Percentiles rank a stretch among this genome's conserved stretches.
Conservation (phyloP, 2,888 invertebrate species). For the Neoscelio sp. region DNA sequence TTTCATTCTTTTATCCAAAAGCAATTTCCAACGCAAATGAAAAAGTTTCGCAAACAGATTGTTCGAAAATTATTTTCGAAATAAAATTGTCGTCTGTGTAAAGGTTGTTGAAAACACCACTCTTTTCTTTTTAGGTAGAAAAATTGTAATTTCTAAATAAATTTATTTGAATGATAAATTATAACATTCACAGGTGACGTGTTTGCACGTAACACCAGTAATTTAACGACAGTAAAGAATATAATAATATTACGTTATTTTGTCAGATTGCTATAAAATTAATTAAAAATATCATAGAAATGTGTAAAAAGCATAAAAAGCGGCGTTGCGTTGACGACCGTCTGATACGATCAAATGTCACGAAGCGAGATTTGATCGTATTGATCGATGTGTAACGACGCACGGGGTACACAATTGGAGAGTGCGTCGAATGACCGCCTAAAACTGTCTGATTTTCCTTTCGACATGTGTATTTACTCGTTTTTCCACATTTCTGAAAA, state of each 20-base stretch:
- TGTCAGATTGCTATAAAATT: slow-evolving; percentile 50
- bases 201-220: slow-evolving; percentile 13
- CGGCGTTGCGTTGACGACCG: slow-evolving; percentile 66
- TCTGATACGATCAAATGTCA: slow-evolving; percentile 65
- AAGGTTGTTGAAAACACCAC: no score
- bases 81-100: slow-evolving; percentile 15
- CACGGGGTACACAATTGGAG: slow-evolving; percentile 49
- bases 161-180: no score
- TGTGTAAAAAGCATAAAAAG: slow-evolving; percentile 38
- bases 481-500: slow-evolving; percentile 49
- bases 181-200: slow-evolving; percentile 15
- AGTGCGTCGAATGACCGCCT: slow-evolving; percentile 52
- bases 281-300: slow-evolving; percentile 60
- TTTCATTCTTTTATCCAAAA: neutral
- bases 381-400: slow-evolving; percentile 65
- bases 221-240: slow-evolving; percentile 19
- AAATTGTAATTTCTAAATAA: no score
- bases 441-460: slow-evolving; percentile 59
- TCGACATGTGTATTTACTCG: slow-evolving; percentile 55
- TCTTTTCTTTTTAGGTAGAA: no score
- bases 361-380: slow-evolving; percentile 65
- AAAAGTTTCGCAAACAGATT: neutral
- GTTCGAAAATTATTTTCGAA: slow-evolving; percentile 1
- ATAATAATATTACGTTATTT: slow-evolving; percentile 25
- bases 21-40: slow-evolving; percentile 29